Base-by-base conservation (phyloP, 2,113 vertebrate genomes). In the Cyanoderma ruficeps region DNA sequence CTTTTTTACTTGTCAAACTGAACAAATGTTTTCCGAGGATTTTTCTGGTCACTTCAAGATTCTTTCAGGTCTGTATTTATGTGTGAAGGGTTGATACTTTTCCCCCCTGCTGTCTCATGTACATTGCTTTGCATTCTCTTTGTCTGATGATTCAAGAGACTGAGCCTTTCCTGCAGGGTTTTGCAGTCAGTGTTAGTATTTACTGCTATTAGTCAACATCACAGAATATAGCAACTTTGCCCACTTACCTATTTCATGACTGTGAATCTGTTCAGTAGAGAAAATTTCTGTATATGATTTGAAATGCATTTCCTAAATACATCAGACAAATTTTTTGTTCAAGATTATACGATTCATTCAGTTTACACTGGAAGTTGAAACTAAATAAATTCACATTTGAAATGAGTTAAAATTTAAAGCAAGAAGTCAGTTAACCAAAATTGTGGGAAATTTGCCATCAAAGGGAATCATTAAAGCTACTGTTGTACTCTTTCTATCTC, bases 91-190 rank as follows among this genome's bases (percentile, higher is more conserved):
- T 12, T 82, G 41, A 2, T 24, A 68, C 15, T 17, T 50, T 55
- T 7, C 18, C 7, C 8, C 2, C 0, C 2, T 10, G 1, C 9
- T 16, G 6, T 22, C 15, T 13, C 35, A 37, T 0, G 3, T 15
- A 46, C 4, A 19, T 46, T 56, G 12, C 8, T 78, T 81, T 81
- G 17, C 37, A 30, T 61, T 89, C 10, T 13, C 18, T 56, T 79
- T 60, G 4, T 11, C 30, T 79, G n/a, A 37, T 18, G 24, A 61
- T 56, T 76, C 33, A 39, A n/a, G 25, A 68, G 17, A 52, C 17
- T 31, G 17, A 88, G 41, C 13, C 14, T 64, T 55, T 15, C 14
- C 47, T 75, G 39, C 11, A 71, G 82, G 13, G 13, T 46, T 93
- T 68, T 76, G 12, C 4, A 56, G 33, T 25, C 25, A 65, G 17